Evolutionary conservation across 2,113 vertebrate genomes (phyloP), one percentile per base, ranked within the genome.

Genomic region (Silurus asotus): DNA sequence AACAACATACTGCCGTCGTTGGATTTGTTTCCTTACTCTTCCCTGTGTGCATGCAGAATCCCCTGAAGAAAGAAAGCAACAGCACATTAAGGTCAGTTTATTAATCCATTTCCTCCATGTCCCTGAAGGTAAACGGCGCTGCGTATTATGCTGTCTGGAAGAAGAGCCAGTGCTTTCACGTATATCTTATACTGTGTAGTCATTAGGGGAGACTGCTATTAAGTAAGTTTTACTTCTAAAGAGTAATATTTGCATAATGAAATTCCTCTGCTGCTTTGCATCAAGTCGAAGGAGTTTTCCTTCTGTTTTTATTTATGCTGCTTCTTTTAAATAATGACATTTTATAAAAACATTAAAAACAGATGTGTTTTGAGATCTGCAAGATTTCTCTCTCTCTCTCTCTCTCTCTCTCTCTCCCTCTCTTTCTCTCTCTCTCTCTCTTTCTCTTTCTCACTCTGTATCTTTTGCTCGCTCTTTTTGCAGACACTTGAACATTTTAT

Each of bases 31-130:
- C 84, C 67, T 55, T 86, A 76, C 82, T 83, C 89, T 67, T 77
- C 80, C 81, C 20, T 87, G 91, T 87, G 87, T 92, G 82, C 91
- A 87, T 91, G 90, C 89, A 88, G 77, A 91, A 88, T 89, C 80
- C 93, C 90, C 90, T 74, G 83, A 82, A 90, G 88, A 92, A 90
- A 69, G 86, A 88, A 87, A 84, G 62, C 90, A 88, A 86, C 86
- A 87, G 91, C 86, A 89, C 92, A 93, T 92, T 92, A 92, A 88
- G 89, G 90, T 88, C 87, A 84, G 90, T 89, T 94, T 94, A 94
- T 94, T 94, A 94, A 93, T 93, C 91, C 92, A 93, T 95, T 95
- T 94, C 93, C 94, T 94, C 92, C 93, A 86, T 88, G 81, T 82
- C 88, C 92, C 92, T 70, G 88, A 82, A 93, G 93, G 92, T 90